Evolutionary conservation across 1,140 invertebrate species (phyloP), one percentile per base, ranked within the genome.

Genomic region (Euwallacea similis): DNA sequence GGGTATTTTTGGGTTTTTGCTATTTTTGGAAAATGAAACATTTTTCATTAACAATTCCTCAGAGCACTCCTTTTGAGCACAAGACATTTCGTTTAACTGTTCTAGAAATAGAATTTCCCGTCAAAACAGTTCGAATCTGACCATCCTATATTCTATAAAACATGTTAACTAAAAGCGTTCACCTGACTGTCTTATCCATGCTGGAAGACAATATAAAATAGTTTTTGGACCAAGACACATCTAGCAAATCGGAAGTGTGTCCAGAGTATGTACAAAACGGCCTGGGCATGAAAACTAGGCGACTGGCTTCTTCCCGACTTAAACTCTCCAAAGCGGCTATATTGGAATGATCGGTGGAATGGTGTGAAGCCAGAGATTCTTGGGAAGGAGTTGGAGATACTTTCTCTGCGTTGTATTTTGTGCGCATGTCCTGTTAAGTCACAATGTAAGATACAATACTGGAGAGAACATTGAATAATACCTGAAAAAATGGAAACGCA

Each of bases 171-270:
- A 33, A 33, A 56, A 16, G 1, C 46, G 13, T 63, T 64, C 56
- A 71, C 71, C 96, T 85, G 0, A 99, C 97, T 9, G 96, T 98
- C 82, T 98, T 97, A 84, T 99, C 97, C 96, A 99, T 99, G 7
- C 96, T 98, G 10, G 95, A 98, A 0, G 96, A 98, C 11, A 99
- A 82, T 50, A 99, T 90, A 80, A 99, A 99, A 81, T 98, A 98
- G 82, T 98, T 98, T 85, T 98, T 98, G 0, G 96, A 98, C 97
- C 97, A 98, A 7, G 95, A 95, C 0, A 99, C 91, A 82, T 99
- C 97, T 0, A 99, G 85, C 0, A 99, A 84, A 84, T 99, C 98
- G 0, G 96, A 97, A 0, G 95, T 96, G 80, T 99, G 98, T 0
- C 97, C 98, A 7, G 89, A 86, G 82, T 98, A 99, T 0, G 90